Evolutionary conservation across 2,888 invertebrate species (phyloP).

Genomic region (Diarsia mendica): DNA sequence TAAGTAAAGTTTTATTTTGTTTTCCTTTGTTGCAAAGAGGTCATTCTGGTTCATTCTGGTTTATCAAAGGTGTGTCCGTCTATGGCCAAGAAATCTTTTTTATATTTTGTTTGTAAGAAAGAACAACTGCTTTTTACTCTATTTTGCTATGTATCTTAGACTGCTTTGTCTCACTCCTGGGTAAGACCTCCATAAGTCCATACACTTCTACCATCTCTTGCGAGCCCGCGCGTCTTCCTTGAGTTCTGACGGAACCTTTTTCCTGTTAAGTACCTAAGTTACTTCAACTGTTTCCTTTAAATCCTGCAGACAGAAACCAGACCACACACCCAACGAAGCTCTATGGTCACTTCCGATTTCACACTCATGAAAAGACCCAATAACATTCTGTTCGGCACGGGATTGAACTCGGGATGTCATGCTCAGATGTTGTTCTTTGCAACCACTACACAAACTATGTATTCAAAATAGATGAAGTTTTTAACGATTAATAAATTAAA

Average conservation of each 20-base stretch:
- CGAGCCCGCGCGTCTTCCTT: too few relatives aligned
- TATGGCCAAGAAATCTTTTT: background rate
- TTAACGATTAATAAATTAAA: background rate
- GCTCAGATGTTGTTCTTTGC: background rate
- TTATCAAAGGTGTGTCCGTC: background rate
- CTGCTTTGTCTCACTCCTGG: too few relatives aligned
- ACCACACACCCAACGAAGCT: background rate
- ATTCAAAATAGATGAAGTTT: background rate
- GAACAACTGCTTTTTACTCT: too few relatives aligned
- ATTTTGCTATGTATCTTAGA: too few relatives aligned
- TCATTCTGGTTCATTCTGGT: constrained; percentile 22
- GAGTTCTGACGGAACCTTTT: too few relatives aligned
- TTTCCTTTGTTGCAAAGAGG: constrained; percentile 42
- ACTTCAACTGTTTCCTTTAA: background rate
- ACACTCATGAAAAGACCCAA: background rate
- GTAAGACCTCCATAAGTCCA: too few relatives aligned
- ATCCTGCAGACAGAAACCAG: background rate
- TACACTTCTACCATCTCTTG: too few relatives aligned
- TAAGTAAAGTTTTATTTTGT: constrained; percentile 39
- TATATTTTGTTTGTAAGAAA: too few relatives aligned
- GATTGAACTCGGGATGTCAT: background rate
- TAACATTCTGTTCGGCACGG: background rate
- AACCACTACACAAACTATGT: background rate
- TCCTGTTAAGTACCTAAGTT: too few relatives aligned
- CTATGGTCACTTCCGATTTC: background rate